Evolutionary conservation across 2,888 invertebrate genomes (phyloP).

Genomic region (Drosophila buzzatii): DNA sequence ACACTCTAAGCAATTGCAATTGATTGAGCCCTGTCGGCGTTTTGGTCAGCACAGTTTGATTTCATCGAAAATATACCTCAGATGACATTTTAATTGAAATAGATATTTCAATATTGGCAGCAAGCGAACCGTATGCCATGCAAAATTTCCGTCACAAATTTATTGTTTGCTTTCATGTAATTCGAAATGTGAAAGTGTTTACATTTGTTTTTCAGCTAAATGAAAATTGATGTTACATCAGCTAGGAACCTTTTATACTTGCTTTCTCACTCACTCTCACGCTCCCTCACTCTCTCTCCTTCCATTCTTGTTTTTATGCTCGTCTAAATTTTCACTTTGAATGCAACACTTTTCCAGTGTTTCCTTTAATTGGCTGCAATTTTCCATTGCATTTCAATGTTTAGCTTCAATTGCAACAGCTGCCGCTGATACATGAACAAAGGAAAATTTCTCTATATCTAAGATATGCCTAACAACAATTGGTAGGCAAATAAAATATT

Average conservation of each 20-base stretch:
- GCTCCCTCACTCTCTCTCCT: background rate
- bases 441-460: background rate
- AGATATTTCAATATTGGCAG: conserved; percentile 1
- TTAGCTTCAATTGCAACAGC: background rate
- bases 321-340: conserved; percentile 2
- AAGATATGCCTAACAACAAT: background rate
- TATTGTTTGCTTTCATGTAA: conserved; percentile 18
- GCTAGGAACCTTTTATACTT: background rate
- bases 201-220: conserved; percentile 30
- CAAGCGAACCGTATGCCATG: conserved; percentile 1
- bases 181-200: conserved; percentile 18
- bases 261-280: background rate
- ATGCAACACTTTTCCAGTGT: conserved; percentile 28
- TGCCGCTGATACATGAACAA: background rate
- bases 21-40: conserved; percentile 33
- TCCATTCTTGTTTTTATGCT: background rate
- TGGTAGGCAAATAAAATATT: background rate
- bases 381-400: conserved; percentile 59
- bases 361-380: conserved; percentile 62
- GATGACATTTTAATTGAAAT: conserved; percentile 5
- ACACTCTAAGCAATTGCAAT: conserved; percentile 45
- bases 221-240: conserved; percentile 26
- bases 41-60: background rate
- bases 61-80: background rate
- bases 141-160: conserved; percentile 6